A percentile compares a stretch with the other conserved stretches of the same genome.
phyloP scores from a whole-genome alignment of 2,797 vertebrate species.

The Enteromius trimaculatus region DNA sequence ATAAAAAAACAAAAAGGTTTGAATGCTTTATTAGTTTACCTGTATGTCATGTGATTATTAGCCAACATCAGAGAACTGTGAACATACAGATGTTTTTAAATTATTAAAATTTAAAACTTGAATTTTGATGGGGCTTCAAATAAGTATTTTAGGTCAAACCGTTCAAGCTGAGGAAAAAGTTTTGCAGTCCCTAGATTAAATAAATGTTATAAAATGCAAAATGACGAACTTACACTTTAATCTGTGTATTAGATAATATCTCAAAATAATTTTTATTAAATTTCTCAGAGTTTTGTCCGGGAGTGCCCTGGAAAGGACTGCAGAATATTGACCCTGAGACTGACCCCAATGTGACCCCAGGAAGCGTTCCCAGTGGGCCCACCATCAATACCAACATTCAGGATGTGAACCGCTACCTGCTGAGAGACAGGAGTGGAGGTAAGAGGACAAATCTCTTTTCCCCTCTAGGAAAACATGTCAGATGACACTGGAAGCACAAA shows the following conservation, averaged over 20 bases:
- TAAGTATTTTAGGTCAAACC: background rate
- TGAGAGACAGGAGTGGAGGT: constrained; percentile 93
- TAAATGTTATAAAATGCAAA: background rate
- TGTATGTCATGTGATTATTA: background rate
- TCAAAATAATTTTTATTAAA: constrained; percentile 18
- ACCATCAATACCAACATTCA: constrained; percentile 98
- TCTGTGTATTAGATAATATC: background rate
- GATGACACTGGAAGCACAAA: background rate
- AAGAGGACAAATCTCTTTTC: constrained; percentile 36
- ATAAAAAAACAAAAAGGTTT: background rate
- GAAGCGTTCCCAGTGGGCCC: constrained; percentile 94
- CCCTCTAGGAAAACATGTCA: background rate
- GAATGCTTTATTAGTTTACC: background rate
- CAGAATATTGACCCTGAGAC: constrained; percentile 98
- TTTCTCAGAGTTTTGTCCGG: constrained; percentile 92
- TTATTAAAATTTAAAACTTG: background rate
- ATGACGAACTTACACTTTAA: background rate
- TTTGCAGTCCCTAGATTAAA: background rate
- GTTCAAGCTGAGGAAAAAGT: background rate
- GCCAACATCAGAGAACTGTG: background rate
- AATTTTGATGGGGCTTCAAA: background rate
- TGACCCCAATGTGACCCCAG: constrained; percentile 96
- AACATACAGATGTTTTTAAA: background rate
- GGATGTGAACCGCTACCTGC: constrained; percentile 96
- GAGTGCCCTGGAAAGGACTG: constrained; percentile 98